Percentiles rank a stretch among this genome's conserved stretches.
Evolutionary conservation across 2,113 vertebrate species (phyloP).

Genomic region (Cyrtonyx montezumae): DNA sequence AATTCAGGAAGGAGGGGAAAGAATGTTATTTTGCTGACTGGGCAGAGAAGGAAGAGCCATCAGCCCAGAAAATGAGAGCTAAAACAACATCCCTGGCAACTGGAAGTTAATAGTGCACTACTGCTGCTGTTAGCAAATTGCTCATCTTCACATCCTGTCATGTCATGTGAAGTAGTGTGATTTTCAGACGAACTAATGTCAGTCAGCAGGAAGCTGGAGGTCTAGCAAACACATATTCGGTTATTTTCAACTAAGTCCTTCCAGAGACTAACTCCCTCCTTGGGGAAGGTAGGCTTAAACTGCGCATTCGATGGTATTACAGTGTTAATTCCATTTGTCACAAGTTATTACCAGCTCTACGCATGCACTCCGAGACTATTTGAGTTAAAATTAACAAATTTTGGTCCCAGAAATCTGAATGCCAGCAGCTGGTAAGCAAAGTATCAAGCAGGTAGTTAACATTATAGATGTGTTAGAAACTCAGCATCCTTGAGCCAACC

Average conservation of each 20-base stretch:
- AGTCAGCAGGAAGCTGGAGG: background rate
- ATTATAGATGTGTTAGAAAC: background rate
- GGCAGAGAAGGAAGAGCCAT: slow-evolving; percentile 9
- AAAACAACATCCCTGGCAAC: background rate
- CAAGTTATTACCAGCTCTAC: background rate
- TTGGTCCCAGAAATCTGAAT: background rate
- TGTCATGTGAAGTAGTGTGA: background rate
- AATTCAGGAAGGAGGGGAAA: slow-evolving; percentile 66
- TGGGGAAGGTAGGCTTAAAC: background rate
- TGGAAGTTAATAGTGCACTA: background rate
- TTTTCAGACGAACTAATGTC: slow-evolving; percentile 17
- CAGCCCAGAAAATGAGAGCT: background rate
- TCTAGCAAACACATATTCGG: background rate
- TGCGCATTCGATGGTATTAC: background rate
- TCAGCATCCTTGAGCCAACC: background rate
- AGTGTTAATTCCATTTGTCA: background rate
- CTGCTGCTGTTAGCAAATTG: background rate
- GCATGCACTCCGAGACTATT: background rate
- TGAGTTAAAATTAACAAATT: background rate
- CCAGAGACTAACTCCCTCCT: background rate
- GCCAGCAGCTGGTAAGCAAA: background rate
- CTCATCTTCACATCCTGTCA: background rate
- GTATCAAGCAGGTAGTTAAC: background rate
- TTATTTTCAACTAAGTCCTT: background rate
- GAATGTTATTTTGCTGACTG: slow-evolving; percentile 44